Evolutionary conservation across 2,888 invertebrate species (phyloP), one percentile per base, ranked within the genome.

Genomic region (Busseola fusca): DNA sequence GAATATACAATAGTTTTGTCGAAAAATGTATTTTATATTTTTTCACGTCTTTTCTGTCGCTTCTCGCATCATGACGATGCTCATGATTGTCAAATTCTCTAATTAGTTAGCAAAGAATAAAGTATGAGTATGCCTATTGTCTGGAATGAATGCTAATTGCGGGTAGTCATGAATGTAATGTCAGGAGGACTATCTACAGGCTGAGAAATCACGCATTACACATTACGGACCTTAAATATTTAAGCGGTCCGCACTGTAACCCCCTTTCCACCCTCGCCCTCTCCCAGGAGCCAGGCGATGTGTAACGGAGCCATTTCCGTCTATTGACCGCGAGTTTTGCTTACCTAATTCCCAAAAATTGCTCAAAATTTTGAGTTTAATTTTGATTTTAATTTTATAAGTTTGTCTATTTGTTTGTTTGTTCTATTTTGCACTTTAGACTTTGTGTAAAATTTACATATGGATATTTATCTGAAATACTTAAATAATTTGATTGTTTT

Each of bases 141-240:
- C 4, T 42, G 34, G 21, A 1, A 40, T 40, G 10, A 1, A 40
- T 50, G 14, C 10, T 42, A 25, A 58, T 50, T 16, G 25, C 25
- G 21, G 16, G 16, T 18, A 50, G 50, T 50, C 52, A 63, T n/a
- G 50, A n/a, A n/a, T n/a, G n/a, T n/a, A 50, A 34, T 58, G 57
- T 57, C 48, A 63, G 42, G 16, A n/a, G 12, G 45, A 2, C n/a
- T 60, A 25, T 14, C 45, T 18, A 40, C 18, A n/a, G 50, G 21
- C 42, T 27, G 34, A 45, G 34, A 21, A 48, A 50, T 56, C 57
- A 52, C 74, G 34, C 73, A 25, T 60, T 5, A 42, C 30, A 50
- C 37, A 68, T 63, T 52, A 57, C 21, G n/a, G 45, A 52, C 25
- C 50, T 48, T 21, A 63, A 63, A 74, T 63, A 68, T 62, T 63